Conservation (phyloP, 2,888 invertebrate species). For the Metalampra italica region DNA sequence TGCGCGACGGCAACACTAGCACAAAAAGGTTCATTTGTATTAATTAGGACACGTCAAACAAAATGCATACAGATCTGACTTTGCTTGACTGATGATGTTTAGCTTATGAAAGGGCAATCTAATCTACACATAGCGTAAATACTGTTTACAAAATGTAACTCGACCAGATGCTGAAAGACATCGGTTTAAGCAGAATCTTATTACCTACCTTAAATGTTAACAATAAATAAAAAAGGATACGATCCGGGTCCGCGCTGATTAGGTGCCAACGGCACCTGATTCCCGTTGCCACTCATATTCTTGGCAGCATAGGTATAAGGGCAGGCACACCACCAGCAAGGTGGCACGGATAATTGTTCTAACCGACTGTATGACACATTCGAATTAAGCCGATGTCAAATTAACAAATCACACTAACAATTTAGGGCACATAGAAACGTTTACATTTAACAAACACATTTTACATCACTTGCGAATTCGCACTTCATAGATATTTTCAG, state of each 20-base stretch:
- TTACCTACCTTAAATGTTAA: slow-evolving; percentile 22
- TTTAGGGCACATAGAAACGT: slow-evolving; percentile 58
- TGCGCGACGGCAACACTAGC: slow-evolving; percentile 28
- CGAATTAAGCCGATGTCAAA: slow-evolving; percentile 66
- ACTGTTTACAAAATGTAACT: slow-evolving; percentile 44
- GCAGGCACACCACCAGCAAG: slow-evolving; percentile 80
- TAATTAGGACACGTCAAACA: no score
- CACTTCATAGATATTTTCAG: slow-evolving; percentile 58
- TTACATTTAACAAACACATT: slow-evolving; percentile 73
- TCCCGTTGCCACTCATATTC: slow-evolving; percentile 82
- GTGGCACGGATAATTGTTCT: slow-evolving; percentile 79
- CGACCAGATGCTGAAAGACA: slow-evolving; percentile 60
- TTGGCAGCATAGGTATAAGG: slow-evolving; percentile 79
- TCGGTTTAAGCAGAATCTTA: no score
- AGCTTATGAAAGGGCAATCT: no score
- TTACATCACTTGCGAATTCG: slow-evolving; percentile 64
- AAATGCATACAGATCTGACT: no score
- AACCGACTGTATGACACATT: slow-evolving; percentile 78
- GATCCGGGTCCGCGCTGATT: slow-evolving; percentile 77
- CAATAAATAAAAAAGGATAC: slow-evolving; percentile 76
- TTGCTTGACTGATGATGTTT: no score
- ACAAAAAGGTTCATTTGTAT: slow-evolving; percentile 21
- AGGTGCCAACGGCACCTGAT: slow-evolving; percentile 81
- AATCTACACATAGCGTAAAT: no score
- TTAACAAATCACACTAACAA: slow-evolving; percentile 69